Evolutionary conservation across 2,888 invertebrate genomes (phyloP), one percentile per base, ranked within the genome.

Genomic region (Halictus ligatus): DNA sequence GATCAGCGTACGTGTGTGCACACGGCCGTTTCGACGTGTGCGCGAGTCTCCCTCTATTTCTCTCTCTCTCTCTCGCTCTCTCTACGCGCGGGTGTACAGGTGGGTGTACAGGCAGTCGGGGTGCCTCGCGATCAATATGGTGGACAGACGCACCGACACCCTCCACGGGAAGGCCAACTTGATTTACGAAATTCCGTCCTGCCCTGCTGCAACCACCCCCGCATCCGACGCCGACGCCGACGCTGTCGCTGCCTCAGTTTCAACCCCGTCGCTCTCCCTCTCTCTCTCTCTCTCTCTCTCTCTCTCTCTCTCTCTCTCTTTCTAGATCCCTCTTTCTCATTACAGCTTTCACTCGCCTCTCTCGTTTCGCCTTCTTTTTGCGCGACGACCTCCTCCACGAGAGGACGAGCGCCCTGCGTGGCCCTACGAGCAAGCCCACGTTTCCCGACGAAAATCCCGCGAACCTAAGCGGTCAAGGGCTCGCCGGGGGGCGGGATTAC

Each of bases 91-190:
- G 35, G n/a, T 71, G 79, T 87, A 80, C 48, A 48, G 80, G 75
- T 77, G 73, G 50, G 76, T 81, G 80, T 89, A 88, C 77, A 90
- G 90, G 88, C 86, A 89, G 90, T 73, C 89, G 89, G 92, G 90
- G 90, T 92, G 91, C 90, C 94, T 94, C 91, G 88, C 95, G 95
- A 95, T 95, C 95, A 95, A 95, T 95, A 95, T 95, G 95, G 95
- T 95, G 94, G 94, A 95, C 95, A 94, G 94, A 94, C 94, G 92
- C 94, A 92, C 92, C 93, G 93, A 94, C 94, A 93, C 93, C 92
- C 91, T 90, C 92, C 90, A 90, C 89, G 92, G 91, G 89, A 91
- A 92, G 90, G 89, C 91, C 92, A 92, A 93, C 92, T 92, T 89
- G 92, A 93, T 93, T 93, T 93, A 91, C 89, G 84, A 87, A 91